Conservation (phyloP, 2,113 vertebrate genomes). For the Triplophysa rosa region DNA sequence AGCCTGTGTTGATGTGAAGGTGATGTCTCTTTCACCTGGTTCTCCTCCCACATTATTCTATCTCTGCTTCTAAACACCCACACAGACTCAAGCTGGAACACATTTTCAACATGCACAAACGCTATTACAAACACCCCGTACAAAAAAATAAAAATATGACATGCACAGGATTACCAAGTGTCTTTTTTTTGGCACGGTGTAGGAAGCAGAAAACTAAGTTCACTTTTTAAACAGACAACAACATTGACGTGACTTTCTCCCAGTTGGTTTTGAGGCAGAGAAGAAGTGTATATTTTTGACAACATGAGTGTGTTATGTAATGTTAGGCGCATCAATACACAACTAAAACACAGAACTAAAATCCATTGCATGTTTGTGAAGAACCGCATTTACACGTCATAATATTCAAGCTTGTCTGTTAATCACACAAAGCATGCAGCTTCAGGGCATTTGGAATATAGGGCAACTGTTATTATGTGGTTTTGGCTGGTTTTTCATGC, state of each 20-base stretch:
- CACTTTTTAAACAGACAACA: conserved; percentile 30
- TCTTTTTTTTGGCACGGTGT: conserved; percentile 1
- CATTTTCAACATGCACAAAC: conserved; percentile 6
- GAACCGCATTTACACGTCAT: background rate
- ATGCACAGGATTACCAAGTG: background rate
- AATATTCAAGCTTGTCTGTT: background rate
- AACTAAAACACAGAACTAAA: background rate
- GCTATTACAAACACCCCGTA: background rate
- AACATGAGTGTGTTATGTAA: background rate
- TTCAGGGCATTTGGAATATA: too few relatives aligned
- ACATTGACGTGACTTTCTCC: background rate
- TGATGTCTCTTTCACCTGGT: conserved; percentile 30
- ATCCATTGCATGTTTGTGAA: background rate
- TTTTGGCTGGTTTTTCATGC: too few relatives aligned
- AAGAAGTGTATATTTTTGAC: background rate
- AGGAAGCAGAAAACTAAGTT: conserved; percentile 24
- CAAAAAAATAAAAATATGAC: background rate
- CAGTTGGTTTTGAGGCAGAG: background rate
- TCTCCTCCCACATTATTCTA: conserved; percentile 28
- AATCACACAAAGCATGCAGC: too few relatives aligned
- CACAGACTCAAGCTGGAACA: conserved; percentile 11
- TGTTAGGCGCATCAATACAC: conserved; percentile 3
- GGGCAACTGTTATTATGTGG: too few relatives aligned
- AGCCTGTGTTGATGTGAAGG: background rate
- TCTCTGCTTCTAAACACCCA: conserved; percentile 36